Evolutionary conservation across 2,888 invertebrate genomes (phyloP).

Genomic region (Microplitis manilae): DNA sequence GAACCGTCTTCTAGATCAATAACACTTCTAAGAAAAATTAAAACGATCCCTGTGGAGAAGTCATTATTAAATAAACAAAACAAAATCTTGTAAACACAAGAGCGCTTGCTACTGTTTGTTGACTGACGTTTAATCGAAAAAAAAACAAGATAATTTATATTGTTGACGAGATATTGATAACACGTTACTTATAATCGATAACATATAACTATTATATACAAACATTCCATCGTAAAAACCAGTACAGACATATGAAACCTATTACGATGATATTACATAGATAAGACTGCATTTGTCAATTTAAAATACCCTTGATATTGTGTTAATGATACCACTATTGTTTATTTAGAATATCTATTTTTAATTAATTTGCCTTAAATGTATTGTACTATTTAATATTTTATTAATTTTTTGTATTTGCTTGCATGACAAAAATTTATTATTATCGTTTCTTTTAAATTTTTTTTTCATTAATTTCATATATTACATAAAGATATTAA

Average conservation of each 20-base stretch:
- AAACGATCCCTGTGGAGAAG: slow-evolving; percentile 13
- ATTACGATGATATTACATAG: slow-evolving; percentile 32
- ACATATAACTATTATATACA: slow-evolving; percentile 17
- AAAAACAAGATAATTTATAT: slow-evolving; percentile 18
- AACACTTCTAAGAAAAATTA: slow-evolving; percentile 16
- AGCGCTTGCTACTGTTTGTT: slow-evolving; percentile 12
- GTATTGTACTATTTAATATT: slow-evolving; percentile 22
- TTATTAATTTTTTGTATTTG: slow-evolving; percentile 14
- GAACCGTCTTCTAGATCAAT: not conserved
- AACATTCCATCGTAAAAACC: slow-evolving; percentile 30
- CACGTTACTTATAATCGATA: slow-evolving; percentile 26
- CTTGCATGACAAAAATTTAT: slow-evolving; percentile 29
- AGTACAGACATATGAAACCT: slow-evolving; percentile 31
- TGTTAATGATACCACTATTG: slow-evolving; percentile 17
- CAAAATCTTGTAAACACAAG: not conserved
- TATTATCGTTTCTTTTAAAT: slow-evolving; percentile 8
- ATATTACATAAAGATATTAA: not conserved
- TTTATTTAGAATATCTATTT: slow-evolving; percentile 25
- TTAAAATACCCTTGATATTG: slow-evolving; percentile 13
- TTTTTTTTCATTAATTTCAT: not conserved
- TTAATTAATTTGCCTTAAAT: slow-evolving; percentile 11
- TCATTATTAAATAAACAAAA: not conserved
- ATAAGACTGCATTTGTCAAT: slow-evolving; percentile 34
- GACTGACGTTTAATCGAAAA: slow-evolving; percentile 24
- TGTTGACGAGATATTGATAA: slow-evolving; percentile 16